These are phyloP conservation scores for Drosophila pallidifrons DNA, from an alignment of 1,140 invertebrate species.

Conservation along the genomic window DNA sequence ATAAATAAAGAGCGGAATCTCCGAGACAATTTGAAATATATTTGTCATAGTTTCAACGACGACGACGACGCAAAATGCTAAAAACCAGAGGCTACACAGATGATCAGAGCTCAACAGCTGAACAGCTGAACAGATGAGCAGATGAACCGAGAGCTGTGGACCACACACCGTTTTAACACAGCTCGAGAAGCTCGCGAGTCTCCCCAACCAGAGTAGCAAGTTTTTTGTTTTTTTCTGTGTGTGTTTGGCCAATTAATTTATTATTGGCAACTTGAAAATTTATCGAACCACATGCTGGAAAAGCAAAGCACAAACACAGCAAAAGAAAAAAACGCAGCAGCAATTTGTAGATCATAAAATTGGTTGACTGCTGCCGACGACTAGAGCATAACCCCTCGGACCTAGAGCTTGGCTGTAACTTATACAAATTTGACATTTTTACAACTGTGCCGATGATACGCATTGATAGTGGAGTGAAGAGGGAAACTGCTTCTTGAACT, in stretches of 20 bases:
- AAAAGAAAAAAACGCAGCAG: slow-evolving; percentile 58
- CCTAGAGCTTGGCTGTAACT: slow-evolving; percentile 55
- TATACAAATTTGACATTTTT: slow-evolving; percentile 83
- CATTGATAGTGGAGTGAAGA: not conserved
- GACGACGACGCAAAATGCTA: slow-evolving; percentile 70
- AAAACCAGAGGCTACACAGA: slow-evolving; percentile 65
- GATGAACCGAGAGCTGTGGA: slow-evolving; percentile 41
- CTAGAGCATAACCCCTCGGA: not conserved
- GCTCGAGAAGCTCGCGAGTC: not conserved
- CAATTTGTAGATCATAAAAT: slow-evolving; percentile 82
- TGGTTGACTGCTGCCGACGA: slow-evolving; percentile 34
- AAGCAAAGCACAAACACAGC: slow-evolving; percentile 4
- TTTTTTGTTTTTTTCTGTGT: slow-evolving; percentile 41
- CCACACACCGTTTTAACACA: slow-evolving; percentile 56
- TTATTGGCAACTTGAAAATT: slow-evolving; percentile 78
- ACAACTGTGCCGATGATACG: slow-evolving; percentile 41
- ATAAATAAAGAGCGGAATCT: slow-evolving; percentile 65
- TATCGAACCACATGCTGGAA: slow-evolving; percentile 58
- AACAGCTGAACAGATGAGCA: slow-evolving; percentile 26
- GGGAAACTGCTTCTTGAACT: not conserved
- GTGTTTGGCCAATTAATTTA: slow-evolving; percentile 75
- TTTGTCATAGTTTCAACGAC: slow-evolving; percentile 76
- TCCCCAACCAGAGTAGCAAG: slow-evolving; percentile 61
- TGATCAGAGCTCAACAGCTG: not conserved
- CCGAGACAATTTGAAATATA: slow-evolving; percentile 72